phyloP scores from a whole-genome alignment of 1,140 invertebrate species.

The Nasonia giraulti region DNA sequence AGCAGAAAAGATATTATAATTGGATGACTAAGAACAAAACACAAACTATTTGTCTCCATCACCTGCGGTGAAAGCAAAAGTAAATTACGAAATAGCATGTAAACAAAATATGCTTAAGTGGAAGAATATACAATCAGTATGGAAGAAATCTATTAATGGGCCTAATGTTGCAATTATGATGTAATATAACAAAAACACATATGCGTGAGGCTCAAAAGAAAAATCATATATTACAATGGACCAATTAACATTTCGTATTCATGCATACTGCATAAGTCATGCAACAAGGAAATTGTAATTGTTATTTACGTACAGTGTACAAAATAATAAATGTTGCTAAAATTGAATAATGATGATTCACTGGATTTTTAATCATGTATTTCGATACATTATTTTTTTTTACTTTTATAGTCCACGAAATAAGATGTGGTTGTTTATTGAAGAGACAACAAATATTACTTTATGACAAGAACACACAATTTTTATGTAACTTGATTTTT shows the following conservation, averaged over 20 bases:
- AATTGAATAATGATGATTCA: constrained; percentile 30
- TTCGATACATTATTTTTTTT: no score
- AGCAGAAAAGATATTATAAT: not conserved
- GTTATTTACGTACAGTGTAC: constrained; percentile 47
- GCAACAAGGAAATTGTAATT: constrained; percentile 43
- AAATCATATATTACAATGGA: constrained; percentile 45
- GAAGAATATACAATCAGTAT: constrained; percentile 24
- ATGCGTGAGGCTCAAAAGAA: not conserved
- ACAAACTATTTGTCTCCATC: constrained; percentile 1
- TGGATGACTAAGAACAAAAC: not conserved
- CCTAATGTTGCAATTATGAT: constrained; percentile 31
- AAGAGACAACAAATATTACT: no score
- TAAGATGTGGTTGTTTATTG: no score
- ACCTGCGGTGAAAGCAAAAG: not conserved
- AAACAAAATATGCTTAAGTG: constrained; percentile 8
- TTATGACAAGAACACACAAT: not conserved
- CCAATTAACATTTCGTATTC: constrained; percentile 48
- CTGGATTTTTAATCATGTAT: not conserved
- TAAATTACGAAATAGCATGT: not conserved
- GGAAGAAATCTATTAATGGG: not conserved
- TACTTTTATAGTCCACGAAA: no score
- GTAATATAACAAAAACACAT: constrained; percentile 11
- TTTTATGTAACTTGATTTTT: not conserved
- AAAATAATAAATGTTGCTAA: constrained; percentile 49
- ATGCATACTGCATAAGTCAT: constrained; percentile 20